These are phyloP conservation scores for Hyperoplus lanceolatus DNA, from an alignment of 2,797 vertebrate genomes.

Conservation along the genomic window DNA sequence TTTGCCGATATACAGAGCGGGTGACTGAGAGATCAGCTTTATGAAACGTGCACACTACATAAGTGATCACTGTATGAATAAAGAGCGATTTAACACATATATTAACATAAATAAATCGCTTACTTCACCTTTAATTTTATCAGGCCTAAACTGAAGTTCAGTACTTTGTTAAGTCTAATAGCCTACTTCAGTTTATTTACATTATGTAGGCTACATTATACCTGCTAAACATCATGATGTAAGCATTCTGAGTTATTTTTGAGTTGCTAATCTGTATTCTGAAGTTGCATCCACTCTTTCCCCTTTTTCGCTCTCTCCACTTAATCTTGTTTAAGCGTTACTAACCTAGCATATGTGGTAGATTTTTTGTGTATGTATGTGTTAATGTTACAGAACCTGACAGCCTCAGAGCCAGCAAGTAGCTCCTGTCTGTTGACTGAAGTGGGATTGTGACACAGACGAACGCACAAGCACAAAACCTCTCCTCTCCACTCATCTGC, in stretches of 20 bases:
- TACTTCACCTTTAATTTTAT: no score
- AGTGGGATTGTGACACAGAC: slow-evolving; percentile 17
- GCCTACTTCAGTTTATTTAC: no score
- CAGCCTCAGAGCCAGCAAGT: not conserved
- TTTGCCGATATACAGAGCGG: no score
- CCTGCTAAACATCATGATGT: not conserved
- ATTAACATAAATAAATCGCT: no score
- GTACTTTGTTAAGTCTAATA: no score
- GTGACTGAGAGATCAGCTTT: no score
- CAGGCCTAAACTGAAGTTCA: no score
- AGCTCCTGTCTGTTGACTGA: not conserved
- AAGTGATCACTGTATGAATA: no score
- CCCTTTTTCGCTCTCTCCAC: not conserved
- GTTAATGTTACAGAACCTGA: slow-evolving; percentile 14
- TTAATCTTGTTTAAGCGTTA: slow-evolving; percentile 33
- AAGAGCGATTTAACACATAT: no score
- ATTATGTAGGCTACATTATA: not conserved
- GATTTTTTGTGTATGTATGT: not conserved
- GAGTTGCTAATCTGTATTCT: slow-evolving; percentile 35
- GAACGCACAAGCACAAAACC: slow-evolving; percentile 12
- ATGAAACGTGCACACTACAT: no score
- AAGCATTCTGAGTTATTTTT: not conserved
- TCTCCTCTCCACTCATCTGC: slow-evolving; percentile 11
- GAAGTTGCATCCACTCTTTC: slow-evolving; percentile 12
- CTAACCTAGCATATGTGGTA: slow-evolving; percentile 11